phyloP scores from a whole-genome alignment of 2,113 vertebrate genomes.

The Columba janthina region DNA sequence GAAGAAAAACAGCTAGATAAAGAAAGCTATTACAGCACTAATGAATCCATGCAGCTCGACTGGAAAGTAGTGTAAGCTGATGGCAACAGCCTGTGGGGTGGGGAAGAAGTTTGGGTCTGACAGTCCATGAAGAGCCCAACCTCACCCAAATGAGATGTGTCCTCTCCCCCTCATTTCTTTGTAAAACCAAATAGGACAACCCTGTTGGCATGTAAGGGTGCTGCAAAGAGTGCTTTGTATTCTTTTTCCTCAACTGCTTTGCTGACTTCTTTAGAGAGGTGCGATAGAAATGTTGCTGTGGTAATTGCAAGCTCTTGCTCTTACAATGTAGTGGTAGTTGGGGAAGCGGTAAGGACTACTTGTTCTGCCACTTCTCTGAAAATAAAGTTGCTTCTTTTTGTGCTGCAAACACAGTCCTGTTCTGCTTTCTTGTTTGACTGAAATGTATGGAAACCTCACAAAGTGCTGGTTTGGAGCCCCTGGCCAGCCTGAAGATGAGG shows the following conservation, averaged over 20 bases:
- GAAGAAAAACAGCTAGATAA: neutral
- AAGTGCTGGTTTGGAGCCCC: neutral
- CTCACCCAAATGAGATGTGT: rapidly evolving
- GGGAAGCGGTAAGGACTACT: neutral
- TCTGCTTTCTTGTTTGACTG: neutral
- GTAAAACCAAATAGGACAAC: neutral
- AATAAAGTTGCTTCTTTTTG: neutral
- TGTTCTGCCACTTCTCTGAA: neutral
- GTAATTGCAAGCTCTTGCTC: neutral
- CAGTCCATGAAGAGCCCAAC: rapidly evolving
- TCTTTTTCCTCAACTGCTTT: neutral
- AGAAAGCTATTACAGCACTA: conserved; percentile 2
- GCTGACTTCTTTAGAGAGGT: neutral
- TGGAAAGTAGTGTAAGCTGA: neutral
- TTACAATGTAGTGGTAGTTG: neutral
- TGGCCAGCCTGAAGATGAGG: neutral
- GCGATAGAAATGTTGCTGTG: rapidly evolving
- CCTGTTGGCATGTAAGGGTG: neutral
- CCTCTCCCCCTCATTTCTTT: neutral
- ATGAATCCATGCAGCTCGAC: neutral
- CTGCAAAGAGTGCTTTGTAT: neutral
- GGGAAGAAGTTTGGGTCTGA: neutral
- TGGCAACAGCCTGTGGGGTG: neutral
- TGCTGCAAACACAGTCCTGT: neutral
- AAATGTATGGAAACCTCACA: neutral